Conservation (phyloP, 2,797 vertebrate genomes). For the Apodemus agrarius region DNA sequence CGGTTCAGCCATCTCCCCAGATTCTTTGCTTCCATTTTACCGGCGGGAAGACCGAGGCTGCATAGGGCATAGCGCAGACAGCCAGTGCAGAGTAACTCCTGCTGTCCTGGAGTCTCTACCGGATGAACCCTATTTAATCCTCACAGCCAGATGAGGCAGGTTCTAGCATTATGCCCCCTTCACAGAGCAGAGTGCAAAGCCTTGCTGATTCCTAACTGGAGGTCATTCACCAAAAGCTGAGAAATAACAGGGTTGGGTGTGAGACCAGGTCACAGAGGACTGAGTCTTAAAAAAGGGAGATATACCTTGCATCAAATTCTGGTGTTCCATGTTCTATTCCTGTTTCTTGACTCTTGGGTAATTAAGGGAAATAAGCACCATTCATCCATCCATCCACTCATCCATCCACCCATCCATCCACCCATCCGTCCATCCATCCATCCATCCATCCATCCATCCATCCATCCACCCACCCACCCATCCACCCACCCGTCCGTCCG, state of each 20-base stretch:
- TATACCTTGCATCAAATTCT: not conserved
- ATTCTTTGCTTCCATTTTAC: not conserved
- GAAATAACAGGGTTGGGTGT: accelerated
- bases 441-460: not conserved
- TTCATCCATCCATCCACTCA: not conserved
- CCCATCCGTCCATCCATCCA: not conserved
- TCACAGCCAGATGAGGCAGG: not conserved
- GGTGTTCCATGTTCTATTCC: not conserved
- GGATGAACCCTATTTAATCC: not conserved
- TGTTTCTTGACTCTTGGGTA: not conserved
- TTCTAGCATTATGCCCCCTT: not conserved
- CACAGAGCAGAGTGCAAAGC: not conserved
- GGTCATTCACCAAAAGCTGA: not conserved
- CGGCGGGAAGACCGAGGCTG: not conserved
- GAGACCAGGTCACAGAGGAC: not conserved
- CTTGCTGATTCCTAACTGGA: not conserved
- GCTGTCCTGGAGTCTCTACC: not conserved
- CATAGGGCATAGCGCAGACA: not conserved
- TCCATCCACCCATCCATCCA: not conserved
- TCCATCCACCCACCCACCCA: not conserved
- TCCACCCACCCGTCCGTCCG: too few relatives aligned
- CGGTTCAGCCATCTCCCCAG: not conserved
- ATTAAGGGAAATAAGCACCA: not conserved
- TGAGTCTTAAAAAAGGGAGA: not conserved
- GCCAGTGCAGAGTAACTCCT: not conserved